Evolutionary conservation across 2,797 vertebrate species (phyloP).

Genomic region (Pachyuromys duprasi): DNA sequence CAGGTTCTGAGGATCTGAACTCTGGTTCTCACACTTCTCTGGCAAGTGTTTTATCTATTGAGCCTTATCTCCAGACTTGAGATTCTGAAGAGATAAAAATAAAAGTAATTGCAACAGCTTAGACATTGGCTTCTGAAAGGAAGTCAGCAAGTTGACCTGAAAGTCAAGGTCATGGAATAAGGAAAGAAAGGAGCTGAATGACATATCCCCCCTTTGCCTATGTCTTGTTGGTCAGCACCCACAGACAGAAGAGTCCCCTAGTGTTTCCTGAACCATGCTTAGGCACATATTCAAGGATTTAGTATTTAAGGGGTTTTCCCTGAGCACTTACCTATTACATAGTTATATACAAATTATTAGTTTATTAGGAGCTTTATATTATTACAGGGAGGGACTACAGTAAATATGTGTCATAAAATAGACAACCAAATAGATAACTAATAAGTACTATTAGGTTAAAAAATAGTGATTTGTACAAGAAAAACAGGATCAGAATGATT

Average conservation of each 20-base stretch:
- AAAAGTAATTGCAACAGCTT: background rate
- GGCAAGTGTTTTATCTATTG: background rate
- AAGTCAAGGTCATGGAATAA: background rate
- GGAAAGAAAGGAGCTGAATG: background rate
- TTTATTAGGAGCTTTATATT: background rate
- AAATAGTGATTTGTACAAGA: background rate
- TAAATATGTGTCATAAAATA: background rate
- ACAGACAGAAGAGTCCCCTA: background rate
- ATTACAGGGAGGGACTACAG: background rate
- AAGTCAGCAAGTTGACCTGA: background rate
- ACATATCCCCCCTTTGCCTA: rapidly evolving
- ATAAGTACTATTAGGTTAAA: background rate
- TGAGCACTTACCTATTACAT: background rate
- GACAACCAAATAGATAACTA: background rate
- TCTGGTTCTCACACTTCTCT: background rate
- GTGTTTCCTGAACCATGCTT: background rate
- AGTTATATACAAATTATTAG: background rate
- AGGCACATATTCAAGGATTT: background rate
- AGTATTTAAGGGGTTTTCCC: background rate
- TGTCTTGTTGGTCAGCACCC: background rate
- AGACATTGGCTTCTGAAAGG: background rate
- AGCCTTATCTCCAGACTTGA: background rate
- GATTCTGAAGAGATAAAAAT: background rate
- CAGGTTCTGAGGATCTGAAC: background rate
- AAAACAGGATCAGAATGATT: background rate